Base-by-base conservation (phyloP, 2,888 invertebrate species). In the Drosophila vallismaia region DNA sequence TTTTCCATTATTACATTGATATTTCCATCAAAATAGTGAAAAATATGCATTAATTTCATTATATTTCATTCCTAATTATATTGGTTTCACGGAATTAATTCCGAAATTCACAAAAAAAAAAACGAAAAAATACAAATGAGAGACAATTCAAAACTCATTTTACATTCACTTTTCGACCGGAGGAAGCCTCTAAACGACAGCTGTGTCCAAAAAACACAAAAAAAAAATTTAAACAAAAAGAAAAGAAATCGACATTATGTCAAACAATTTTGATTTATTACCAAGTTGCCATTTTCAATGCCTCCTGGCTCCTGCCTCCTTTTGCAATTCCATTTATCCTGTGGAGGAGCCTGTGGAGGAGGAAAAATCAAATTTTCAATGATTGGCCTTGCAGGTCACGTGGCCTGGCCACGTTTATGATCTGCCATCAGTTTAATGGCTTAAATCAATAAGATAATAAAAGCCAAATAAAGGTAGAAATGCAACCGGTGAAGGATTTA, bases 311-410 rank as follows among this genome's bases (percentile, higher is more conserved):
- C 10, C 48, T 14, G 28, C 12, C 31, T 62, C 10, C 48, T 26
- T 19, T 44, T 7, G 31, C 33, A 31, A 10, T 24, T 14, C 24
- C 12, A 12, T 12, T 28, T 28, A n/a, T 42, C 8, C 42, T n/a
- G 42, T 14, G 2, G 12, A 4, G 36, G 12, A 12, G 12, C 10
- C 26, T 10, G 69, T n/a, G 38, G 31, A 19, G 19, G 19, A 2
- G 38, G 72, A 78, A 80, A 86, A 80, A 81, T 85, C 62, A 85
- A 87, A 78, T 81, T 71, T 87, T 56, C 88, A 78, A 58, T 59
- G 78, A 84, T 86, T 86, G 85, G 79, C 48, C 71, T 36, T 49
- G 36, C 68, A 45, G 63, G 77, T 79, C 79, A 86, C 79, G 80
- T 76, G 69, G 55, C 64, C 57, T 54, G 71, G 50, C 38, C 31